Conservation (phyloP, 2,888 invertebrate species). For the Netelia melanura region DNA sequence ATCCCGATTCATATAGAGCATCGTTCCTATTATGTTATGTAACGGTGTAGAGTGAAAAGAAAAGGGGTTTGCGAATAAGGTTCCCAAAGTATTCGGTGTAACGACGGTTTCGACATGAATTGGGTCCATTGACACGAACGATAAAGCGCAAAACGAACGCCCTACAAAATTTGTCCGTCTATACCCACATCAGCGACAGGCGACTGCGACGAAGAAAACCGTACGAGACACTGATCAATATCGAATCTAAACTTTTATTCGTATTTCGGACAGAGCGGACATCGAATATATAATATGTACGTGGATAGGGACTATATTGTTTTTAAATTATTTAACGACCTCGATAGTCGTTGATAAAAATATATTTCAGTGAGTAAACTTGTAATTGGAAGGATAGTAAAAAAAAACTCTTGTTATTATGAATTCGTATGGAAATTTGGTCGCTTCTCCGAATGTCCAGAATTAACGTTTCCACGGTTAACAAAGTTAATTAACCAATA, state of each 20-base stretch:
- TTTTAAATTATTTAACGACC: background rate
- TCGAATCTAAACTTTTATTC: background rate
- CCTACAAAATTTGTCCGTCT: slow-evolving; percentile 46
- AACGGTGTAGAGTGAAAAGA: background rate
- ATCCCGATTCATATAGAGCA: slow-evolving; percentile 79
- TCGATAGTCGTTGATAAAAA: background rate
- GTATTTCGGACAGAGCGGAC: background rate
- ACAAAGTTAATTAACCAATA: too few species aligned
- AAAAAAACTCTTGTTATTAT: background rate
- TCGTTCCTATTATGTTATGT: slow-evolving; percentile 78
- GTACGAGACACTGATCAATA: too few species aligned
- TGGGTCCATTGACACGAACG: slow-evolving; percentile 64
- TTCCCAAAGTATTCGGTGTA: slow-evolving; percentile 2
- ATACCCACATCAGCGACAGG: slow-evolving; percentile 4
- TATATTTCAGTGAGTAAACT: background rate
- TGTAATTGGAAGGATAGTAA: background rate
- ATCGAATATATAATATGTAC: too few species aligned
- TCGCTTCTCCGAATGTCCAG: too few species aligned
- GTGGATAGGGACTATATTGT: too few species aligned
- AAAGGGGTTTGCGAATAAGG: slow-evolving; percentile 30
- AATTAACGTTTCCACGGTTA: too few species aligned
- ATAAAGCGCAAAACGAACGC: slow-evolving; percentile 32
- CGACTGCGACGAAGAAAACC: too few species aligned
- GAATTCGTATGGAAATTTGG: too few species aligned
- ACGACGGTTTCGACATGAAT: slow-evolving; percentile 36